Conservation (phyloP, 2,113 vertebrate genomes). For the Cavia aperea region DNA sequence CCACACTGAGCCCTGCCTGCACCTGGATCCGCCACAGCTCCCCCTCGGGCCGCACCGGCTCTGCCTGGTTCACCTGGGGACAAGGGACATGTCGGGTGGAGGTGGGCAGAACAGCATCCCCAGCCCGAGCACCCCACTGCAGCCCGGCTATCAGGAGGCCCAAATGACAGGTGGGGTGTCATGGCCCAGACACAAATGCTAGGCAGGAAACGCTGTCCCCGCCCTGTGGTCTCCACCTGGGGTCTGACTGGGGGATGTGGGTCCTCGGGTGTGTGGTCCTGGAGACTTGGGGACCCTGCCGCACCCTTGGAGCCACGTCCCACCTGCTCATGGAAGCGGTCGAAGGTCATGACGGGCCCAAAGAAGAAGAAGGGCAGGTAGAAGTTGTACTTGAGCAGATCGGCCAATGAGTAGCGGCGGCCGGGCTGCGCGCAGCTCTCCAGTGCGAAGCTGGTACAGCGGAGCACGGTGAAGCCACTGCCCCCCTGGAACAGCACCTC, state of each 20-base stretch:
- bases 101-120: fast-evolving
- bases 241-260: background rate
- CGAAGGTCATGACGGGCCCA: slow-evolving; percentile 95
- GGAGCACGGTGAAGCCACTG: slow-evolving; percentile 89
- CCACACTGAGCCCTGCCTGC: slow-evolving; percentile 79
- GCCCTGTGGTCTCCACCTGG: background rate
- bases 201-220: background rate
- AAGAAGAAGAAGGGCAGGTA: slow-evolving; percentile 99
- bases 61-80: slow-evolving; percentile 80
- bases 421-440: slow-evolving; percentile 86
- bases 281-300: background rate
- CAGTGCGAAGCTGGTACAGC: slow-evolving; percentile 93
- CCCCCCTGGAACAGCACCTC: slow-evolving; percentile 92
- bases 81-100: background rate
- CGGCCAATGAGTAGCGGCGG: slow-evolving; percentile 87
- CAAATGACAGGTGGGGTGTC: background rate
- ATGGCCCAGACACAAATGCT: too few relatives aligned
- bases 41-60: slow-evolving; percentile 80
- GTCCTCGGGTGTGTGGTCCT: background rate
- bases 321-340: slow-evolving; percentile 90
- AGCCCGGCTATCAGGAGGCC: background rate
- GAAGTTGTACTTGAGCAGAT: slow-evolving; percentile 98
- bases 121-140: background rate
- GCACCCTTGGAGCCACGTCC: background rate
- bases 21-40: slow-evolving; percentile 88